Evolutionary conservation across 2,113 vertebrate genomes (phyloP), one percentile per base, ranked within the genome.

Genomic region (Tenebrosternarchus preto): DNA sequence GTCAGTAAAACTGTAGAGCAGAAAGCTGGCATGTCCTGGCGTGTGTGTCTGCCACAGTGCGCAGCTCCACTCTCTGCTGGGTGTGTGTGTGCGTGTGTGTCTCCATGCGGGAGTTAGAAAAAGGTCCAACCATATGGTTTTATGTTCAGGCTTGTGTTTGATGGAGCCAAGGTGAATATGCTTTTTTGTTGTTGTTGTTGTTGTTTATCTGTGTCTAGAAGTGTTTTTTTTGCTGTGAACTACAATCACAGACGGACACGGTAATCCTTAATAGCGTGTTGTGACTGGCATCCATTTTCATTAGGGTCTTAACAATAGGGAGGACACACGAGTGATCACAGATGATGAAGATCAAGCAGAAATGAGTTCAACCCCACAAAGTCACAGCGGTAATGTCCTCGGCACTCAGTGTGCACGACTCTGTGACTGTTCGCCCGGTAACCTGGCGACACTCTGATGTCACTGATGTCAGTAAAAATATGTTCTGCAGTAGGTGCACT

Each of bases 271-370:
- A 53, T 80, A 76, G 66, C 76, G 39, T 6, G 1, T 46, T 57
- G 60, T 80, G 73, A 83, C 76, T 74, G 81, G 68, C 57, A 76
- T 76, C 55, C 59, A 75, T 74, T 77, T 83, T 81, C 72, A 81
- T 69, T 77, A 81, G 64, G 33, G 59, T 46, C 70, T 76, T 81
- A 70, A 83, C 78, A 76, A 64, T 76, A 71, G 76, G 80, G 64
- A 81, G 70, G 77, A 67, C 68, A 83, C 67, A 75, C 77, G 67
- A 57, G 31, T 76, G 82, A 50, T 67, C 78, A 67, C 73, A 53
- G 78, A 80, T 83, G 84, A 85, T 85, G 43, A 81, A 83, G 43
- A 81, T 78, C 57, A 78, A 60, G 33, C 81, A 75, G 73, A 81
- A 81, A 59, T 63, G 69, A 25, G 70, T 76, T 77, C 4, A 70